Conservation (phyloP, 2,797 vertebrate genomes). For the Peromyscus eremicus region DNA sequence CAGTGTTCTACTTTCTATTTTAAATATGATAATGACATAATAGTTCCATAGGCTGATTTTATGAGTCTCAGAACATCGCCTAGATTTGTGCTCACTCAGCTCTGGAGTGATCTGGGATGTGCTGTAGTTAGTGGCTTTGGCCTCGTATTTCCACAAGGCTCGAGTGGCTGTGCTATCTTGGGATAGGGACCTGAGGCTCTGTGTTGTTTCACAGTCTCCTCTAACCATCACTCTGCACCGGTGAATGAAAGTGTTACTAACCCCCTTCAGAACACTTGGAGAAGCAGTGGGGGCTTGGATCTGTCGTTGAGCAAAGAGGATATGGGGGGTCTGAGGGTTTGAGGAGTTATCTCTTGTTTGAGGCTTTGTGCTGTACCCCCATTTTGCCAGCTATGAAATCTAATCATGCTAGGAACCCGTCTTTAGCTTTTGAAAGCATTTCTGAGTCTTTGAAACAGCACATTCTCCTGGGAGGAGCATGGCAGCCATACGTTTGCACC, state of each 20-base stretch:
- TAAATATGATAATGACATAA: constrained; percentile 23
- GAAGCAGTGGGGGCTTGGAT: neutral
- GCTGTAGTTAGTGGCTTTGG: neutral
- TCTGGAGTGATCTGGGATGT: neutral
- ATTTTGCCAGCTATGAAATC: neutral
- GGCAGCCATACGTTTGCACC: neutral
- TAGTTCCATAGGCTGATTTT: constrained; percentile 17
- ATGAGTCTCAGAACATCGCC: neutral
- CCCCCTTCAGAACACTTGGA: neutral
- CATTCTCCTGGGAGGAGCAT: neutral
- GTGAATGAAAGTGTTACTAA: neutral
- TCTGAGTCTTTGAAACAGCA: neutral
- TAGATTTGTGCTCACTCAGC: neutral
- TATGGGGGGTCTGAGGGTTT: accelerated
- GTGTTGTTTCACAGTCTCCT: neutral
- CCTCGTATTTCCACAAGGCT: neutral
- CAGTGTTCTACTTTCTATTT: constrained; percentile 54
- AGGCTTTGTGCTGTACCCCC: neutral
- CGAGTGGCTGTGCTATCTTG: neutral
- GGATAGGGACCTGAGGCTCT: neutral
- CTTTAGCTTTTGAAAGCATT: constrained; percentile 13
- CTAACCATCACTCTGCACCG: neutral
- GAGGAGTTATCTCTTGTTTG: neutral
- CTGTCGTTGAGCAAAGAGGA: neutral
- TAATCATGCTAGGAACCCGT: neutral